Conservation (phyloP, 2,888 invertebrate species). For the Lasioglossum marginatum region DNA sequence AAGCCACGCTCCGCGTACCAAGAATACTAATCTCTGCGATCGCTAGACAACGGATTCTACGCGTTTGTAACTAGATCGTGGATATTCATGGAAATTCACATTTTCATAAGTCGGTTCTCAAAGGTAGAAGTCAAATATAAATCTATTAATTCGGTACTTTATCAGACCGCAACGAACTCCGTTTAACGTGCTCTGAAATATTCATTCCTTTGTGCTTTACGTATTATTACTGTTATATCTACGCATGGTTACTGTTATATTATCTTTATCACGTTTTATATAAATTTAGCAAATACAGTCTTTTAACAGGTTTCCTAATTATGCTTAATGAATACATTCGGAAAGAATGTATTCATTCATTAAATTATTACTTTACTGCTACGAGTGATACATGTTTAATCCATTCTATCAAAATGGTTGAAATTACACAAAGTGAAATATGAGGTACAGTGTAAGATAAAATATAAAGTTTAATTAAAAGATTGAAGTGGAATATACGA, state of each 20-base stretch:
- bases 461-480: too few relatives aligned
- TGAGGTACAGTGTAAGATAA: too few relatives aligned
- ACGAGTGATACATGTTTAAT: too few relatives aligned
- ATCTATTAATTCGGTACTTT: conserved; percentile 1
- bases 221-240: background rate
- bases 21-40: background rate
- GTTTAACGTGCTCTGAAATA: background rate
- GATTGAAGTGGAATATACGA: too few relatives aligned
- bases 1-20: background rate
- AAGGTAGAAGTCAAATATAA: background rate
- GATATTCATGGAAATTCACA: background rate
- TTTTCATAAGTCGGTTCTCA: background rate
- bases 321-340: too few relatives aligned
- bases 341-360: too few relatives aligned
- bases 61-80: background rate
- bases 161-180: background rate
- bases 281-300: background rate
- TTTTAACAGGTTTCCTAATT: background rate
- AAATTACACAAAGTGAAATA: too few relatives aligned
- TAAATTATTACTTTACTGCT: too few relatives aligned
- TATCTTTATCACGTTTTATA: background rate
- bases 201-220: background rate
- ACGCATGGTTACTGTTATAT: too few relatives aligned
- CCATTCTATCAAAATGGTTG: too few relatives aligned
- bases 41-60: background rate